Evolutionary conservation across 2,797 vertebrate species (phyloP).

Genomic region (Amphiprion clarkii): DNA sequence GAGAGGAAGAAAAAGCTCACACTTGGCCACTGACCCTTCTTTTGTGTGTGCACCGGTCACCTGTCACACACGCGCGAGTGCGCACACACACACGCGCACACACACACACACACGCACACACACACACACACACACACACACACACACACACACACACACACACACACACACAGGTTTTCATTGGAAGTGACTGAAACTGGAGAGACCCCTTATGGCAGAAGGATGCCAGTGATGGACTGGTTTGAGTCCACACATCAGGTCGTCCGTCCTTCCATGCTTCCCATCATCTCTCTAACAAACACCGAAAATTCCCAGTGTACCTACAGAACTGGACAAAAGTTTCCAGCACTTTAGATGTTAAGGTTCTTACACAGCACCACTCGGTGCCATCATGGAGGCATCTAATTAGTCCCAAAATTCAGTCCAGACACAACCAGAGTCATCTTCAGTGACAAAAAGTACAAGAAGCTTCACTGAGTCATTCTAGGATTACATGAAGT

Average conservation of each 20-base stretch:
- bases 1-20: slow-evolving; percentile 52
- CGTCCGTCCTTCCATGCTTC: background rate
- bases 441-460: too few relatives aligned
- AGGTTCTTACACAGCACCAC: background rate
- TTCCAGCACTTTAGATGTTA: background rate
- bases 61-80: slow-evolving; percentile 49
- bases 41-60: slow-evolving; percentile 69
- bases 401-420: background rate
- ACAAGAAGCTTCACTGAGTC: background rate
- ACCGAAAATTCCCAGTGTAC: background rate
- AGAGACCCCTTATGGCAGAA: background rate
- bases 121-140: slow-evolving; percentile 14
- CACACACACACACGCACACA: slow-evolving; percentile 3
- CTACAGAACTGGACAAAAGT: background rate
- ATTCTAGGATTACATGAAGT: background rate
- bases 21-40: slow-evolving; percentile 67
- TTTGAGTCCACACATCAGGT: background rate
- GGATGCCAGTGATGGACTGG: too few relatives aligned
- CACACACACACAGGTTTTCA: background rate
- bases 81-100: slow-evolving; percentile 28
- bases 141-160: background rate
- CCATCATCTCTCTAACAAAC: background rate
- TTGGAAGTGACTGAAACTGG: slow-evolving; percentile 15
- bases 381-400: background rate
- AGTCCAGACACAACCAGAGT: background rate